phyloP scores from a whole-genome alignment of 2,888 invertebrate species.

The Sepiola atlantica region DNA sequence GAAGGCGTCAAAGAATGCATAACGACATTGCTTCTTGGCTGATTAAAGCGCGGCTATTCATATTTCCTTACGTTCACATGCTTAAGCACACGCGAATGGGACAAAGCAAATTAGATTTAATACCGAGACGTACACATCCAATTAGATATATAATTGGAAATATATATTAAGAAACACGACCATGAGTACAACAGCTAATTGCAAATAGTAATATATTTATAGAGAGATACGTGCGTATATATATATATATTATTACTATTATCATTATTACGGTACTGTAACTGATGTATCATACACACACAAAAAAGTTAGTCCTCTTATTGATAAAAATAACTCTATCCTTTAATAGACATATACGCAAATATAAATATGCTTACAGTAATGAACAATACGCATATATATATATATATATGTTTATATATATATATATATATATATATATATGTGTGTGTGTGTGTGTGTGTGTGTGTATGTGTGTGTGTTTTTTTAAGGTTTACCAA shows the following conservation, averaged over 20 bases:
- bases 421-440: not conserved
- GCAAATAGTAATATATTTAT: not conserved
- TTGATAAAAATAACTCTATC: too few species aligned
- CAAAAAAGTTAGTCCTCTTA: too few species aligned
- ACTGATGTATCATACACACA: too few species aligned
- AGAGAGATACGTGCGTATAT: not conserved
- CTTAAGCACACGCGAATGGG: not conserved
- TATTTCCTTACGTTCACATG: not conserved
- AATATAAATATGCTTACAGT: too few species aligned
- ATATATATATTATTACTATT: not conserved
- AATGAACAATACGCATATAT: too few species aligned
- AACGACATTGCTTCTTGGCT: not conserved
- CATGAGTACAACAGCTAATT: not conserved
- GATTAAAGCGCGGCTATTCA: not conserved
- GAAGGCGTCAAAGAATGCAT: not conserved
- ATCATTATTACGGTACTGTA: too few species aligned
- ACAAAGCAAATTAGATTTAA: not conserved
- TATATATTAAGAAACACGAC: not conserved
- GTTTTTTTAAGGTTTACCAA: too few species aligned
- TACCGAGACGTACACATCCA: not conserved
- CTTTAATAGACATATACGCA: too few species aligned
- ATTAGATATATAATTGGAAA: not conserved
- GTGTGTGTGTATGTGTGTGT: not conserved
- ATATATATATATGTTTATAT: not conserved
- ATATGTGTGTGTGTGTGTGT: not conserved